Conservation (phyloP, 1,140 invertebrate genomes). For the Lepidostoma basale region DNA sequence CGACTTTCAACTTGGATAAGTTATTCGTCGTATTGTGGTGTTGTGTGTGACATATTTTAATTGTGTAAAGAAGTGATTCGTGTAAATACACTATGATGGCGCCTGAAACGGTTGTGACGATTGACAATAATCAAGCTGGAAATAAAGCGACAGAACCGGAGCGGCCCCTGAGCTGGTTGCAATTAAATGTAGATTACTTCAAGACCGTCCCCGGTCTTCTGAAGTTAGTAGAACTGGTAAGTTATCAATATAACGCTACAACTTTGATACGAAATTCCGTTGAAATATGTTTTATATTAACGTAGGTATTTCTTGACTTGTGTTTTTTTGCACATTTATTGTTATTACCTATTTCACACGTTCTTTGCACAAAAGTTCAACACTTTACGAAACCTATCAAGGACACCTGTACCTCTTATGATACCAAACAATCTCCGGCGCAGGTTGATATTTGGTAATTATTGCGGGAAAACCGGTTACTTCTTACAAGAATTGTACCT, state of each 20-base stretch:
- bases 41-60: slow-evolving; percentile 1
- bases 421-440: not conserved
- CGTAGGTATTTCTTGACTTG: too few relatives aligned
- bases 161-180: slow-evolving; percentile 60
- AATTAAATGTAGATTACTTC: slow-evolving; percentile 67
- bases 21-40: too few relatives aligned
- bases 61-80: slow-evolving; percentile 23
- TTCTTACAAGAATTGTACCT: too few relatives aligned
- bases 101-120: slow-evolving; percentile 71
- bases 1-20: not conserved
- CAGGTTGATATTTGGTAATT: not conserved
- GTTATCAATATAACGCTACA: slow-evolving; percentile 46
- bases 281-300: too few relatives aligned
- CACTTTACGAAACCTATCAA: too few relatives aligned
- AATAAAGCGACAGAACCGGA: slow-evolving; percentile 62
- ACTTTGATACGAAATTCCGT: too few relatives aligned
- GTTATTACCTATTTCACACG: too few relatives aligned
- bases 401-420: not conserved
- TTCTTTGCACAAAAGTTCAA: too few relatives aligned
- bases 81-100: slow-evolving; percentile 61
- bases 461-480: not conserved
- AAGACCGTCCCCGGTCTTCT: slow-evolving; percentile 66
- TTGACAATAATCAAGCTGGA: slow-evolving; percentile 62
- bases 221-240: slow-evolving; percentile 67
- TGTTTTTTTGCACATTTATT: too few relatives aligned